Base-by-base conservation (phyloP, 53 echinoderm and acorn worm genomes). In the Stichopus horrens region DNA sequence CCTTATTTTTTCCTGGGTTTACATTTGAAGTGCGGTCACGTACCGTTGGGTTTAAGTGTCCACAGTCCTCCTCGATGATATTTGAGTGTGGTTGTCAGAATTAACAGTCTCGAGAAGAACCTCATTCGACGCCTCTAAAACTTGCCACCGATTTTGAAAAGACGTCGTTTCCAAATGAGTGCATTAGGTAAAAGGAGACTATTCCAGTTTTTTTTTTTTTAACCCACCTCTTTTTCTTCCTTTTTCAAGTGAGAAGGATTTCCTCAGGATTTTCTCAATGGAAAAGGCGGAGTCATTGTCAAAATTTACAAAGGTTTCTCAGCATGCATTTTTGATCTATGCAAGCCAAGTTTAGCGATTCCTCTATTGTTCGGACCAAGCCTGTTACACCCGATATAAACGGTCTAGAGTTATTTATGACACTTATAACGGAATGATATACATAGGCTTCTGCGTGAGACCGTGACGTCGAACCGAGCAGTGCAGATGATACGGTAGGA, bases 231-330 rank as follows among this genome's bases (percentile, higher is more conserved):
- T 81, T 18, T 20, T 56, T 56, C 8, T 8, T 20, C 22, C 57
- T 56, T 56, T 81, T 19, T 56, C 18, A 21, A 81, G 21, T 54
- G 56, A 20, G 21, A 16, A 58, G 81, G 81, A 81, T 81, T 81
- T 81, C 19, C 20, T 56, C 56, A 56, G 81, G 81, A 81, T 81
- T 81, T 81, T 58, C 81, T 81, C 81, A 81, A 56, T 56, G n/a
- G 58, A 16, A 58, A 58, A 56, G 81, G 81, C 79, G 81, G 81
- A 53, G 81, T 21, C 81, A 55, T 81, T 81, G 81, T 53, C 81
- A 58, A 71, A 71, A 71, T 13, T 18, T 63, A 37, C 71, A 71
- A 71, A 71, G 18, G 5, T 71, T 13, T 71, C 71, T 71, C 71
- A 71, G 71, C 71, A 71, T 71, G 71, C 18, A 71, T 63, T 63